Percentiles rank a stretch among this genome's conserved stretches.
Conservation (phyloP, 2,888 invertebrate species). For the Clivina fossor region DNA sequence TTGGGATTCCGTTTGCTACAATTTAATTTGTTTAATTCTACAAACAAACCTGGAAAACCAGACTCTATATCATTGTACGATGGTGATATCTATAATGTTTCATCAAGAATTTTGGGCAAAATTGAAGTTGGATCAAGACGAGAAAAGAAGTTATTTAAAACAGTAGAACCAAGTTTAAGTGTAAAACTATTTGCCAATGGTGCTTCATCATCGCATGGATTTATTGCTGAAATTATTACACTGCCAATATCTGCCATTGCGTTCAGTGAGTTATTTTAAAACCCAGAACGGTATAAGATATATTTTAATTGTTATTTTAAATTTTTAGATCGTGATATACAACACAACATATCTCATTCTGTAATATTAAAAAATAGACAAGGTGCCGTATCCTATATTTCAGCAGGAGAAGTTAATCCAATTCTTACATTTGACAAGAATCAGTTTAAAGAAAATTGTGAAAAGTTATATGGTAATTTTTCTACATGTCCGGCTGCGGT, state of each 20-base stretch:
- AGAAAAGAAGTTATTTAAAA: constrained; percentile 75
- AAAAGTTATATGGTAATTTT: constrained; percentile 91
- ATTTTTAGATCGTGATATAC: constrained; percentile 80
- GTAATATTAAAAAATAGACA: constrained; percentile 78
- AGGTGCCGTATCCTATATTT: constrained; percentile 85
- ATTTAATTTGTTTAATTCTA: constrained; percentile 89
- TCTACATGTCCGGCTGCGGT: constrained; percentile 85
- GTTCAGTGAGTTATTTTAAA: constrained; percentile 71
- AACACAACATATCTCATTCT: constrained; percentile 86
- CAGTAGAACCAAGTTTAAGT: constrained; percentile 78
- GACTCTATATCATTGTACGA: constrained; percentile 88
- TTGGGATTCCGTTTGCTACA: constrained; percentile 89
- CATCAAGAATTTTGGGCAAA: constrained; percentile 70
- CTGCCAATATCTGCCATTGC: constrained; percentile 86
- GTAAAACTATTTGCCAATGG: constrained; percentile 92
- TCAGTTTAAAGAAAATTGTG: constrained; percentile 83
- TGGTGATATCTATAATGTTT: constrained; percentile 88
- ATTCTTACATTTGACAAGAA: constrained; percentile 84
- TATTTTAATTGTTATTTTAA: constrained; percentile 22
- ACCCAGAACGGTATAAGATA: no score
- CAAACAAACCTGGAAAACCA: constrained; percentile 74
- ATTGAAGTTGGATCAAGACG: constrained; percentile 71
- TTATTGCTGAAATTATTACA: constrained; percentile 95
- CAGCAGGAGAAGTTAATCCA: constrained; percentile 94
- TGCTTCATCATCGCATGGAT: constrained; percentile 91